Conservation (phyloP, 2,888 invertebrate species). For the Lithophane leautieri region DNA sequence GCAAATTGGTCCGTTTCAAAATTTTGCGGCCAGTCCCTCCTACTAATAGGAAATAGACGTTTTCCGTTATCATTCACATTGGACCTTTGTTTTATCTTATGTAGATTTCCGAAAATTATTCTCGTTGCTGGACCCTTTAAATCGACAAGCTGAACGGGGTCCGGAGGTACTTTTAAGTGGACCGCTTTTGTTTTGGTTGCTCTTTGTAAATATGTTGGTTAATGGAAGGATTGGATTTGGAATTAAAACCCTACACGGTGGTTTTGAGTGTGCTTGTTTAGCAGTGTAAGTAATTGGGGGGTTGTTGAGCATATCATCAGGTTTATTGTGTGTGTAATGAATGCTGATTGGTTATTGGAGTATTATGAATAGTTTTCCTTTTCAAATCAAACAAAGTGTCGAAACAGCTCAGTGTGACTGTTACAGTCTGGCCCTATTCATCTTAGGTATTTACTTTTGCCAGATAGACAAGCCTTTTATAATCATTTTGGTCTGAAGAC, state of each 20-base stretch:
- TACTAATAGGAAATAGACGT: conserved; percentile 85
- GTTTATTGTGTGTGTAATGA: background rate
- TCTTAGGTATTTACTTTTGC: too few species aligned
- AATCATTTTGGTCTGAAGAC: background rate
- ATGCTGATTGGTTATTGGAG: background rate
- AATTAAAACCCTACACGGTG: conserved; percentile 12
- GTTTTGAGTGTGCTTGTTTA: conserved; percentile 33
- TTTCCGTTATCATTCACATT: conserved; percentile 83
- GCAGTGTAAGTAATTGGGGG: conserved; percentile 23
- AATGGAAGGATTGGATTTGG: conserved; percentile 52
- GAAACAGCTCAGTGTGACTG: background rate
- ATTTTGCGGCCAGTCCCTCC: conserved; percentile 78
- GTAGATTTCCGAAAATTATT: conserved; percentile 80
- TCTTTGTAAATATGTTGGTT: conserved; percentile 63
- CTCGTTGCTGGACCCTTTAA: conserved; percentile 73
- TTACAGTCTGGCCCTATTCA: background rate
- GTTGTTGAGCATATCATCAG: conserved; percentile 6
- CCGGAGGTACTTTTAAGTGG: conserved; percentile 62
- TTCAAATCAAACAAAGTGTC: too few species aligned
- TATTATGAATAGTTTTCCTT: too few species aligned
- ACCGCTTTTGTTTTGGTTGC: conserved; percentile 59
- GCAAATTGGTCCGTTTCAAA: conserved; percentile 85
- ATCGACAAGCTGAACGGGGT: conserved; percentile 73
- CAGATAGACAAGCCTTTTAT: background rate
- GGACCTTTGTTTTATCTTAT: conserved; percentile 81